Conservation (phyloP, 2,113 vertebrate species). For the Spheniscus mendiculus region DNA sequence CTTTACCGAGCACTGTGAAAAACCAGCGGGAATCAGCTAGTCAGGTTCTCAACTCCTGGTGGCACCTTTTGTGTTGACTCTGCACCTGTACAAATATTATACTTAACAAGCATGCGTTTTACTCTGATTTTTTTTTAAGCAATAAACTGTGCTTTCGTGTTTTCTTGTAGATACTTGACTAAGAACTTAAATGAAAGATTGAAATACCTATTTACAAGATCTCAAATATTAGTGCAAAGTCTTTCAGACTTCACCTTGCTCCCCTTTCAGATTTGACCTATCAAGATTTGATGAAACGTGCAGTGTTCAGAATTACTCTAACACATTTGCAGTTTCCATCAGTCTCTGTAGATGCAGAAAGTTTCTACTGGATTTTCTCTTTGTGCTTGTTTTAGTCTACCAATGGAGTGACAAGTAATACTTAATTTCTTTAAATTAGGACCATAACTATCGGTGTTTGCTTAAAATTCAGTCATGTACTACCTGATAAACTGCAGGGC, state of each 20-base stretch:
- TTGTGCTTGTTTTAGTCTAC: background rate
- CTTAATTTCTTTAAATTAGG: slow-evolving; percentile 15
- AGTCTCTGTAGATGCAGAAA: background rate
- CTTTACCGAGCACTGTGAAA: background rate
- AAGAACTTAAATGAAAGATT: background rate
- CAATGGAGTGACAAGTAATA: background rate
- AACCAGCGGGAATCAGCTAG: background rate
- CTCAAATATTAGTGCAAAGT: background rate
- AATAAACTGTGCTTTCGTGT: background rate
- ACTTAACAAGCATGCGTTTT: no score
- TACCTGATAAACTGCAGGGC: background rate
- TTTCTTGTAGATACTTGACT: background rate
- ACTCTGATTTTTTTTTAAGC: no score
- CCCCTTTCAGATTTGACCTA: background rate
- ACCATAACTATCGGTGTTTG: background rate
- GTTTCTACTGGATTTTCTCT: background rate
- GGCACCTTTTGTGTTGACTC: background rate
- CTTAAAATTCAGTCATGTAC: background rate
- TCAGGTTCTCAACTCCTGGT: background rate
- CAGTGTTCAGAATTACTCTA: background rate
- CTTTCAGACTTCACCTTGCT: background rate
- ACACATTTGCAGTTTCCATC: background rate
- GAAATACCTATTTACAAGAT: background rate
- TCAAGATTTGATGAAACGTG: background rate
- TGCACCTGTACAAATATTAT: no score